These are phyloP conservation scores for Bruchidius siliquastri DNA, from an alignment of 2,888 invertebrate species.

Conservation along the genomic window DNA sequence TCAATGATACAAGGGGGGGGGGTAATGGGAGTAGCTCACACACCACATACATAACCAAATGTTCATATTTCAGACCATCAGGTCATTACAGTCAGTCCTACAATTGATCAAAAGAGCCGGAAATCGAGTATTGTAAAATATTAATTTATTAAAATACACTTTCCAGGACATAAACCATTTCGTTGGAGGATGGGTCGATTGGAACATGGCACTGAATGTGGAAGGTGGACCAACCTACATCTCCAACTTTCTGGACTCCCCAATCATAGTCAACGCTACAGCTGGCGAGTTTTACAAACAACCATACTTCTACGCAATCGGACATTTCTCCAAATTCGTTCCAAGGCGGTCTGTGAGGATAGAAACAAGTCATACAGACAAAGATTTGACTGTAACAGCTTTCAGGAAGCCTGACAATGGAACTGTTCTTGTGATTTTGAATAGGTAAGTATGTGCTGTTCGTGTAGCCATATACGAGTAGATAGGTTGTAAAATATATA, in stretches of 20 bases:
- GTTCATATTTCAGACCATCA: too few species aligned
- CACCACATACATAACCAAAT: too few species aligned
- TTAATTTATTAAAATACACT: too few species aligned
- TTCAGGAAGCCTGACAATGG: conserved; percentile 53
- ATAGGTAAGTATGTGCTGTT: conserved; percentile 52
- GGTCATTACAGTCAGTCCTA: too few species aligned
- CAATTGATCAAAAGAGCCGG: too few species aligned
- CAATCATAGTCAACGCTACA: conserved; percentile 62
- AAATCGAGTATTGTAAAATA: too few species aligned
- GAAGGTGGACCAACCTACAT: conserved; percentile 80
- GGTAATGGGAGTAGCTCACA: too few species aligned
- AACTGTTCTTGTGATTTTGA: conserved; percentile 49
- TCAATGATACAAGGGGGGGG: too few species aligned
- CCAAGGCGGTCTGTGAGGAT: conserved; percentile 55
- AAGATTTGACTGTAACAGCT: conserved; percentile 47
- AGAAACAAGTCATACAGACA: conserved; percentile 28
- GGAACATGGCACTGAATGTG: conserved; percentile 76
- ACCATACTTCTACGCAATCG: conserved; percentile 81
- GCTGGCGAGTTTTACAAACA: conserved; percentile 79
- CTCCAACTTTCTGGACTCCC: conserved; percentile 73
- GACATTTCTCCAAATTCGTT: conserved; percentile 68
- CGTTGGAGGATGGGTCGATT: conserved; percentile 84
- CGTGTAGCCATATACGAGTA: too few species aligned
- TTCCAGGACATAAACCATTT: conserved; percentile 66
- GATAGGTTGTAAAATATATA: too few species aligned